Evolutionary conservation across 35 echinoderm and acorn worm genomes (phyloP).

Genomic region (Heliocidaris erythrogramma): DNA sequence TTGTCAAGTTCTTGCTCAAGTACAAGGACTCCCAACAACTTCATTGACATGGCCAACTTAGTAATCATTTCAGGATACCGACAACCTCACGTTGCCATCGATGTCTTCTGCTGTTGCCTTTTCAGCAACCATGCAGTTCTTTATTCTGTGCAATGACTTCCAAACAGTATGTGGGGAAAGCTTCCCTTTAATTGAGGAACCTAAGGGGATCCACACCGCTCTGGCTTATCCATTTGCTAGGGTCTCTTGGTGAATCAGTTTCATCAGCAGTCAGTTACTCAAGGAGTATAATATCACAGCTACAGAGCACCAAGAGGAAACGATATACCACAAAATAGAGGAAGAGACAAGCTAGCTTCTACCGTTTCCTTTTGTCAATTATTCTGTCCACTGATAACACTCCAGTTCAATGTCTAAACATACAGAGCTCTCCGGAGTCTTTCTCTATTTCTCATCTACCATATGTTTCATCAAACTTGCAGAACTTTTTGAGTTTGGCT

Average conservation of each 20-base stretch:
- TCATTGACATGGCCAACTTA: not conserved
- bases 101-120: not conserved
- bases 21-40: not conserved
- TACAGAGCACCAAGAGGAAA: too few species aligned
- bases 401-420: too few species aligned
- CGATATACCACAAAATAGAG: too few species aligned
- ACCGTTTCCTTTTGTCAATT: too few species aligned
- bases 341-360: too few species aligned
- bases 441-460: too few species aligned
- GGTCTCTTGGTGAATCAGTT: not conserved
- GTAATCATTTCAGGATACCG: not conserved
- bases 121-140: not conserved
- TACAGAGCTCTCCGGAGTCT: too few species aligned
- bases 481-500: too few species aligned
- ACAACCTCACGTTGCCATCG: not conserved
- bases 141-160: constrained; percentile 17
- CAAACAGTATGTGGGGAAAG: not conserved
- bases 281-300: too few species aligned
- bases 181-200: not conserved
- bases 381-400: too few species aligned
- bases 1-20: not conserved
- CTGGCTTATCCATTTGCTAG: not conserved
- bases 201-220: not conserved
- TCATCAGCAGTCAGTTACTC: not conserved
- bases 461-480: too few species aligned